A percentile compares a stretch with the other conserved stretches of the same genome.
These are phyloP conservation scores for Stratiolaelaps scimitus DNA, from an alignment of 1,140 invertebrate genomes.

Conservation along the genomic window DNA sequence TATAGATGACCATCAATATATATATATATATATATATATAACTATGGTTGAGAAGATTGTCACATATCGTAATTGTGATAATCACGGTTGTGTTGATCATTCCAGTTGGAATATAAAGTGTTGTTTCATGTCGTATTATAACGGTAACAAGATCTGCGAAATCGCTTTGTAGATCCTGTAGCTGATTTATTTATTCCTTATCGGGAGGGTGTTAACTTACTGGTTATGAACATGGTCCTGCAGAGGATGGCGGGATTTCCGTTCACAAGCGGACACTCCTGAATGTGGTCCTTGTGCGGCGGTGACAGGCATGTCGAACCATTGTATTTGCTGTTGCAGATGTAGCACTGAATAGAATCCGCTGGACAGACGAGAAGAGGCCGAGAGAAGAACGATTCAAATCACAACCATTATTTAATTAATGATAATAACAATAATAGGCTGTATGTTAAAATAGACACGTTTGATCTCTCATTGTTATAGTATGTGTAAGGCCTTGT, in stretches of 20 bases:
- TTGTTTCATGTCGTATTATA: too few species aligned
- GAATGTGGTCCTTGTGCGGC: conserved; percentile 7
- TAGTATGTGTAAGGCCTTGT: not conserved
- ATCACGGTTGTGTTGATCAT: too few species aligned
- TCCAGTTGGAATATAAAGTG: too few species aligned
- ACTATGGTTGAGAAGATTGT: too few species aligned
- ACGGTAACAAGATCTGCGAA: too few species aligned
- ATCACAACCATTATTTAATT: not conserved
- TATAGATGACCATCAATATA: not conserved
- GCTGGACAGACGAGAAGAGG: not conserved
- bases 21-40: not conserved
- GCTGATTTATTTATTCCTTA: too few species aligned
- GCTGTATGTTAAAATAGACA: not conserved
- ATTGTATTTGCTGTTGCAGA: conserved; percentile 28
- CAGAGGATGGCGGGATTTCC: conserved; percentile 1
- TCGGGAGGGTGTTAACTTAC: conserved; percentile 13
- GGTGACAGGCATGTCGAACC: conserved; percentile 18
- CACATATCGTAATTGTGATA: too few species aligned
- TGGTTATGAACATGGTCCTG: conserved; percentile 28
- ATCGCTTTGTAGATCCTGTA: too few species aligned
- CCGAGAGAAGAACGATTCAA: not conserved
- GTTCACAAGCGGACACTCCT: not conserved
- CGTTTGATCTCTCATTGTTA: not conserved
- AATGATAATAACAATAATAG: not conserved
- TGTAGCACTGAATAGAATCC: conserved; percentile 4